A percentile compares a stretch with the other conserved stretches of the same genome.
Evolutionary conservation across 2,888 invertebrate genomes (phyloP).

Genomic region (Acanthosepion esculentum): DNA sequence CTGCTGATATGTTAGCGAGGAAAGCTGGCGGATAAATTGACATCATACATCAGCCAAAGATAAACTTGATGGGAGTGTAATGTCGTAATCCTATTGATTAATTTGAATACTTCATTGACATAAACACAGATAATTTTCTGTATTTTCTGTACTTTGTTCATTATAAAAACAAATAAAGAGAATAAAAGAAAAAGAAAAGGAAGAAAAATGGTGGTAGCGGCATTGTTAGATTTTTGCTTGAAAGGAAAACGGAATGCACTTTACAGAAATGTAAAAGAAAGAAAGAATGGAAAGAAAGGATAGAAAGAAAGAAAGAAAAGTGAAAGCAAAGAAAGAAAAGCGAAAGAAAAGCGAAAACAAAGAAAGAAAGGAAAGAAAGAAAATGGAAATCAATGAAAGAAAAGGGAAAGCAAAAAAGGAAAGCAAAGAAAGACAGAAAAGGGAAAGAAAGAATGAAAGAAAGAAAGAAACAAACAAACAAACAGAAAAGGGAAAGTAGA

Average conservation of each 20-base stretch:
- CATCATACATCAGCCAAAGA: not conserved
- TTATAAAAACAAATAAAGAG: not conserved
- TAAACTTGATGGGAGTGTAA: not conserved
- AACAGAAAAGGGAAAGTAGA: not conserved
- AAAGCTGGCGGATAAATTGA: not conserved
- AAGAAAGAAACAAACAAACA: too few relatives aligned
- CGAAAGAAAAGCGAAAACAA: not conserved
- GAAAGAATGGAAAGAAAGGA: not conserved
- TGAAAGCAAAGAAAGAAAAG: not conserved
- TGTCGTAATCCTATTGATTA: not conserved
- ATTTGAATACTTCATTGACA: not conserved
- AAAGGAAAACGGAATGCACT: not conserved
- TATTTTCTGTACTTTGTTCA: not conserved
- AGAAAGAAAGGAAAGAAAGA: too few relatives aligned
- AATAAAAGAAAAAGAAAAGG: not conserved
- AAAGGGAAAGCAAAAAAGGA: not conserved
- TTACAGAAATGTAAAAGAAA: not conserved
- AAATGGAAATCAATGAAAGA: too few relatives aligned
- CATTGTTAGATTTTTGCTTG: not conserved
- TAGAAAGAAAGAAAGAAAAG: too few relatives aligned
- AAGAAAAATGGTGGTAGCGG: not conserved
- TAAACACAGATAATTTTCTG: not conserved
- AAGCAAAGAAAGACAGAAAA: not conserved
- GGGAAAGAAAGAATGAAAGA: not conserved
- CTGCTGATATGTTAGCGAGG: not conserved